Percentiles rank a stretch among this genome's conserved stretches.
These are phyloP conservation scores for Pinctada fucata DNA, from an alignment of 2,888 invertebrate genomes.

Conservation along the genomic window DNA sequence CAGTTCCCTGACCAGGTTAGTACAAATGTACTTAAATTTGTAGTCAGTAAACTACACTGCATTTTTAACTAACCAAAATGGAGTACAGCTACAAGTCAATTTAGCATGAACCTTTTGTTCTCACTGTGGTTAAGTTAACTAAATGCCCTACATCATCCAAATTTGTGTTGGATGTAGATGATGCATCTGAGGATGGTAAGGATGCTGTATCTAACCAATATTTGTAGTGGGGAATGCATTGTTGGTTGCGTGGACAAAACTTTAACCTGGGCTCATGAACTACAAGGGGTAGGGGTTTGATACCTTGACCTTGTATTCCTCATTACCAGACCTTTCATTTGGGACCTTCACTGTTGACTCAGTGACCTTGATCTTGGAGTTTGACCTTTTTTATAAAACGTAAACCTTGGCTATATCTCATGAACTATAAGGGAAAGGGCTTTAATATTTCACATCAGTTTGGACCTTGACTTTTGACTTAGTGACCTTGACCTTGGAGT, in stretches of 20 bases:
- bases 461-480: neutral
- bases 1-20: slow-evolving; percentile 94
- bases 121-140: too few relatives aligned
- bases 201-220: too few relatives aligned
- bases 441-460: neutral
- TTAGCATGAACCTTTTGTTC: too few relatives aligned
- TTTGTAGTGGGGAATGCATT: too few relatives aligned
- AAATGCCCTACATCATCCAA: too few relatives aligned
- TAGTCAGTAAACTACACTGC: too few relatives aligned
- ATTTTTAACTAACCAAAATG: too few relatives aligned
- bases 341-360: neutral
- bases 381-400: neutral
- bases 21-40: neutral
- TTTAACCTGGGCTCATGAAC: neutral
- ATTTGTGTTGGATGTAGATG: too few relatives aligned
- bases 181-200: too few relatives aligned
- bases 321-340: neutral
- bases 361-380: neutral
- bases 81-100: too few relatives aligned
- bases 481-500: neutral
- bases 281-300: neutral
- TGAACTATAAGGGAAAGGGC: neutral
- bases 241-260: neutral
- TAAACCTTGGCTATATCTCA: neutral
- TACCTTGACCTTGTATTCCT: neutral